Percentiles rank a stretch among this genome's conserved stretches.
Conservation (phyloP, 2,113 vertebrate genomes). For the Chaetura pelagica region DNA sequence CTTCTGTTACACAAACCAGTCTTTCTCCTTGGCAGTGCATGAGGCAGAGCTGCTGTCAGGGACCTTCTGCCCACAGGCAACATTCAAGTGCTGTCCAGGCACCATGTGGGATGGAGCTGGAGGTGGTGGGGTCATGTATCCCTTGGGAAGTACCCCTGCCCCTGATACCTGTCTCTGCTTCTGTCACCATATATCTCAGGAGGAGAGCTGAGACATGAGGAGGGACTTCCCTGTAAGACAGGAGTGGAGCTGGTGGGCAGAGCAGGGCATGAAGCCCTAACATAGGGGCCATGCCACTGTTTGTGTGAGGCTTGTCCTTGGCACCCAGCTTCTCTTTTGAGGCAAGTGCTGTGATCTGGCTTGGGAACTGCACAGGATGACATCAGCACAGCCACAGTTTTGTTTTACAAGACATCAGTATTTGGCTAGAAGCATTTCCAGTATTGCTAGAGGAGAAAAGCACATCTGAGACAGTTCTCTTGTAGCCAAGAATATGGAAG, state of each 20-base stretch:
- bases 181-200: background rate
- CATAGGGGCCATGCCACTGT: background rate
- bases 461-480: background rate
- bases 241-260: background rate
- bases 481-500: background rate
- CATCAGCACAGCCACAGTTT: background rate
- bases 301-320: background rate
- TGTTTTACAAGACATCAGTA: background rate
- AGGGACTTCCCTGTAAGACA: background rate
- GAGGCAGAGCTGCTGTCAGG: background rate
- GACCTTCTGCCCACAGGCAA: background rate
- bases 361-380: background rate
- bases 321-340: background rate
- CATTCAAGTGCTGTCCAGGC: background rate
- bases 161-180: background rate
- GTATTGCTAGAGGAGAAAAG: background rate
- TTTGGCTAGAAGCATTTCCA: background rate
- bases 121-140: background rate
- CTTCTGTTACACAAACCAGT: background rate
- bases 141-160: background rate
- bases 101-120: background rate
- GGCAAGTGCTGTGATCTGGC: background rate
- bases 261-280: background rate
- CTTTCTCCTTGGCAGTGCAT: background rate
- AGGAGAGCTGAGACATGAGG: background rate